Evolutionary conservation across 2,888 invertebrate species (phyloP), one percentile per base, ranked within the genome.

Genomic region (Dynastes maya): DNA sequence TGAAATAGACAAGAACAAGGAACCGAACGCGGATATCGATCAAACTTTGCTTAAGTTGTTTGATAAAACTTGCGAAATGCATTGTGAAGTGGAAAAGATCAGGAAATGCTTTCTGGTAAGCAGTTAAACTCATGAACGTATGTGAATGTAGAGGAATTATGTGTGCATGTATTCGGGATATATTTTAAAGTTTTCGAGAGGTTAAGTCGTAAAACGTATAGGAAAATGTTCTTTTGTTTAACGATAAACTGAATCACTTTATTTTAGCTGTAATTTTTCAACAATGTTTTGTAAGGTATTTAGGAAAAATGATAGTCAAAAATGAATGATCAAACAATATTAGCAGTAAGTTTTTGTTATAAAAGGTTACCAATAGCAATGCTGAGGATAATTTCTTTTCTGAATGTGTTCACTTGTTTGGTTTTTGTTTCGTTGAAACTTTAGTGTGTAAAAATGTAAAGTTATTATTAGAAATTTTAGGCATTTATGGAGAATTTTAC

Each of bases 11-110:
- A 53, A 61, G 61, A 49, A 32, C 61, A 61, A 55, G 27, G 70
- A 74, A 51, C 61, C 29, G 75, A 22, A 22, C 67, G 16, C 76
- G 68, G 79, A 76, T 74, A 79, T 79, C 79, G 79, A 77, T 72
- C 72, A 77, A 74, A 79, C 79, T 79, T 83, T 86, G 65, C 82
- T 83, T 32, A 82, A 81, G 82, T 83, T 86, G 76, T 82, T 81
- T 64, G 80, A 83, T 53, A 86, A 85, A 79, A 85, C 85, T 55
- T 80, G 80, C 55, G 85, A 85, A 70, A 85, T 86, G 84, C 83
- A 83, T 45, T 72, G 78, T 58, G 80, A 85, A 78, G 76, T 86
- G 45, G 81, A 77, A 13, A 81, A 80, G 65, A 85, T 86, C 77
- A 70, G 79, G 74, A 75, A 78, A 76, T 78, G 78, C 78, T 78